Conservation (phyloP, 1,140 invertebrate species). For the Temnothorax longispinosus region DNA sequence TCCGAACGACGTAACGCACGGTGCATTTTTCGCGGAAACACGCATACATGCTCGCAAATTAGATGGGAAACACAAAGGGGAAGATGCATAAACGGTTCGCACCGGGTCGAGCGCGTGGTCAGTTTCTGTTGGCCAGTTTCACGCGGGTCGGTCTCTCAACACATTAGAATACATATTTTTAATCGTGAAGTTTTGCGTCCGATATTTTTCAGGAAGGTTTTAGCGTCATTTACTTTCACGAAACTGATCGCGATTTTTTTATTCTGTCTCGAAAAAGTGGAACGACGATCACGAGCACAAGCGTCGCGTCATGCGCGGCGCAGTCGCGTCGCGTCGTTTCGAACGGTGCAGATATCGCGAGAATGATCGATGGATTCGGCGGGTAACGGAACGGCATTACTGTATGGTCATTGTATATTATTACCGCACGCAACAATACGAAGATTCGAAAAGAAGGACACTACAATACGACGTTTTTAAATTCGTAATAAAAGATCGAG, state of each 20-base stretch:
- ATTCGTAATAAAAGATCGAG: background rate
- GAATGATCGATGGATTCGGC: constrained; percentile 55
- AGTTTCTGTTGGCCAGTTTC: background rate
- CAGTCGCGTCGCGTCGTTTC: background rate
- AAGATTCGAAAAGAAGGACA: background rate
- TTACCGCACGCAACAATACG: constrained; percentile 58
- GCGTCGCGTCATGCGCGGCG: background rate
- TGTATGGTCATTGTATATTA: constrained; percentile 10
- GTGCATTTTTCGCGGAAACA: background rate
- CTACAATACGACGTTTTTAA: background rate
- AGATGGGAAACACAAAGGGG: background rate
- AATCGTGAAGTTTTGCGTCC: background rate
- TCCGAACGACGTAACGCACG: background rate
- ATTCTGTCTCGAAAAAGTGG: constrained; percentile 10
- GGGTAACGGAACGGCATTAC: constrained; percentile 51
- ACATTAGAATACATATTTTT: background rate
- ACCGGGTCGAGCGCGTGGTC: background rate
- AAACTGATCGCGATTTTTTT: constrained; percentile 35
- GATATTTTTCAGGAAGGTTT: background rate
- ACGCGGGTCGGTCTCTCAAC: background rate
- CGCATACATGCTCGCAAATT: background rate
- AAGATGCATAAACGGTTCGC: background rate
- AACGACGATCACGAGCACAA: constrained; percentile 1
- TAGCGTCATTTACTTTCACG: constrained; percentile 16
- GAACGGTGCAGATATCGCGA: background rate